Base-by-base conservation (phyloP, 2,797 vertebrate genomes). In the Crocodylus rhombifer region DNA sequence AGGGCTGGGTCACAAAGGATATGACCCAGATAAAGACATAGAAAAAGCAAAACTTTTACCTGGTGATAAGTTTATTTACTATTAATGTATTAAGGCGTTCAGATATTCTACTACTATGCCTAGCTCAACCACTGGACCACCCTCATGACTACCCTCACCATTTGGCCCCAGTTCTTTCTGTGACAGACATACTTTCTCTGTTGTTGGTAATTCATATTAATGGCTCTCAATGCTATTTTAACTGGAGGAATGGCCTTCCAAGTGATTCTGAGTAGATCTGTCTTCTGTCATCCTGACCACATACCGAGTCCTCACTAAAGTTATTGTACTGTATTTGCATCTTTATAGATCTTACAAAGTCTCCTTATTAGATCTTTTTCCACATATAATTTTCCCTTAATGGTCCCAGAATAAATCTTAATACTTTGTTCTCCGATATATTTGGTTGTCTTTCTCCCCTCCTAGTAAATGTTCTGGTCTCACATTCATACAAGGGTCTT, bases 31-130 rank as follows among this genome's bases (percentile, higher is more conserved):
- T 62, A 58, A 95, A 90, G 42, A 83, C 57, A 4, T 30, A 65
- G 17, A 33, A 83, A 95, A 94, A 86, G 42, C 23, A 93, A 64
- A 91, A 90, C 69, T 82, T 89, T 63, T 77, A 56, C n/a, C 92
- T 61, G n/a, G 25, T 75, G 30, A 57, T 80, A 14, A 69, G 42
- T 13, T 62, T 36, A 77, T 64, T 17, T 71, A 33, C 57, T 63
- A 36, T 89, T 78, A 80, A 0, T 79, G 51, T 63, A 77, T 88
- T 89, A 62, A 61, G 0, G 12, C 21, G 18, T 88, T 92, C 63
- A 87, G 92, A 83, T 83, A 30, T 62, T 33, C 28, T 80, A 60
- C 3, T 85, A 77, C 42, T 74, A 51, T 55, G 74, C 79, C 86
- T 89, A 20, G 64, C 82, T 89, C 82, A 90, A 83, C 90, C 91